Percentiles rank a stretch among this genome's conserved stretches.
Evolutionary conservation across 2,888 invertebrate species (phyloP).

Genomic region (Drosophila austrosaltans): DNA sequence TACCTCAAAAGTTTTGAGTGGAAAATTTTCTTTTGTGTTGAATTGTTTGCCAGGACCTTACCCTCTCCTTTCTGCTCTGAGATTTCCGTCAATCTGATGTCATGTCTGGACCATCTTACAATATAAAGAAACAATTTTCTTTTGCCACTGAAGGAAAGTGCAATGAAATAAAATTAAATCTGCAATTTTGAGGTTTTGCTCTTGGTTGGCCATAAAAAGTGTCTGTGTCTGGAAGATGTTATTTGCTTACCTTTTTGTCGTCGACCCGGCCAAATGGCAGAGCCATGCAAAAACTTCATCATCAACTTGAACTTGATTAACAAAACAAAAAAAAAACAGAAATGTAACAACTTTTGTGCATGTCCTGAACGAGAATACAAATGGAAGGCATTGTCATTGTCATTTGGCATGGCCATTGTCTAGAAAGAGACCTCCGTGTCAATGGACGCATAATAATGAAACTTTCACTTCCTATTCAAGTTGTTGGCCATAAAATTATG

Average conservation of each 20-base stretch:
- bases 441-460: slow-evolving; percentile 64
- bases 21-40: neutral
- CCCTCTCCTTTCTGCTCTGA: neutral
- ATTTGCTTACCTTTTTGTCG: slow-evolving; percentile 37
- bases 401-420: slow-evolving; percentile 28
- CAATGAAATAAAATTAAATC: slow-evolving; percentile 83
- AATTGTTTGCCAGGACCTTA: neutral
- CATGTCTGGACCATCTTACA: slow-evolving; percentile 12
- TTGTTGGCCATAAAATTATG: slow-evolving; percentile 81
- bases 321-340: slow-evolving; percentile 26
- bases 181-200: slow-evolving; percentile 80
- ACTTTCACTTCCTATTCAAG: slow-evolving; percentile 53
- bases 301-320: slow-evolving; percentile 63
- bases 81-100: slow-evolving; percentile 6
- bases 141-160: slow-evolving; percentile 53
- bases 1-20: neutral
- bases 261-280: slow-evolving; percentile 71
- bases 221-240: slow-evolving; percentile 75
- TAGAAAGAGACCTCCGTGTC: slow-evolving; percentile 39
- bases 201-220: slow-evolving; percentile 80
- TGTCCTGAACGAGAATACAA: neutral
- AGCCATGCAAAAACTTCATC: slow-evolving; percentile 58
- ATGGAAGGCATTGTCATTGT: slow-evolving; percentile 6
- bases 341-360: slow-evolving; percentile 54
- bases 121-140: slow-evolving; percentile 77